Conservation (phyloP, 2,113 vertebrate species). For the Xenotilapia longispinis region DNA sequence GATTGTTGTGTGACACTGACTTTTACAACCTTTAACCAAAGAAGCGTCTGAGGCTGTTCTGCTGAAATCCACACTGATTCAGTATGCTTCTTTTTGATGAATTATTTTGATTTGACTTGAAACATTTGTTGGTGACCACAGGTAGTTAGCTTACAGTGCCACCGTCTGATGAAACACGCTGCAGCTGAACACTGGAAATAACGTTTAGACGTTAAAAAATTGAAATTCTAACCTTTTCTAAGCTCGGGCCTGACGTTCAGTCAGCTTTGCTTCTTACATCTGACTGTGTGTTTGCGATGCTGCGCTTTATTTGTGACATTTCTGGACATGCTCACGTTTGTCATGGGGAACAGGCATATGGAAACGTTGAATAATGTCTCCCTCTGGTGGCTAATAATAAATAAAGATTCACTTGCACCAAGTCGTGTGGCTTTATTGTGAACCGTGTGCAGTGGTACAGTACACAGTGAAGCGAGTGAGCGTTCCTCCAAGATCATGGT, state of each 20-base stretch:
- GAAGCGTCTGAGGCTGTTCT: neutral
- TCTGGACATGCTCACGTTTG: neutral
- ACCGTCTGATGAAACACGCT: neutral
- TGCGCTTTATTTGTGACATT: neutral
- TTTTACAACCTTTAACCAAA: neutral
- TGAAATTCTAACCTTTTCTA: neutral
- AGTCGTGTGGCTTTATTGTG: neutral
- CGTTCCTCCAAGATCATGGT: neutral
- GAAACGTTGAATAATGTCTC: neutral
- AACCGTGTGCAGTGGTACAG: neutral
- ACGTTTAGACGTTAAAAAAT: neutral
- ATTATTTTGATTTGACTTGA: neutral
- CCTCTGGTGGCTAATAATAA: conserved; percentile 14
- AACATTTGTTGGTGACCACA: neutral
- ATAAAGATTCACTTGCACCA: neutral
- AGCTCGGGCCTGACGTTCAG: neutral
- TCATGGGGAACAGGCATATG: neutral
- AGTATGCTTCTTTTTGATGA: neutral
- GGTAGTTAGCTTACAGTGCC: neutral
- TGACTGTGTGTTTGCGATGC: neutral
- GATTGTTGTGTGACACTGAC: neutral
- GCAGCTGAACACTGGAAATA: neutral
- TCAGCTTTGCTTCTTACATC: neutral
- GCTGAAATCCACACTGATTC: neutral
- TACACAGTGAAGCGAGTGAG: neutral